Percentiles rank a stretch among this genome's conserved stretches.
Evolutionary conservation across 2,888 invertebrate species (phyloP).

Genomic region (Chirona hameri): DNA sequence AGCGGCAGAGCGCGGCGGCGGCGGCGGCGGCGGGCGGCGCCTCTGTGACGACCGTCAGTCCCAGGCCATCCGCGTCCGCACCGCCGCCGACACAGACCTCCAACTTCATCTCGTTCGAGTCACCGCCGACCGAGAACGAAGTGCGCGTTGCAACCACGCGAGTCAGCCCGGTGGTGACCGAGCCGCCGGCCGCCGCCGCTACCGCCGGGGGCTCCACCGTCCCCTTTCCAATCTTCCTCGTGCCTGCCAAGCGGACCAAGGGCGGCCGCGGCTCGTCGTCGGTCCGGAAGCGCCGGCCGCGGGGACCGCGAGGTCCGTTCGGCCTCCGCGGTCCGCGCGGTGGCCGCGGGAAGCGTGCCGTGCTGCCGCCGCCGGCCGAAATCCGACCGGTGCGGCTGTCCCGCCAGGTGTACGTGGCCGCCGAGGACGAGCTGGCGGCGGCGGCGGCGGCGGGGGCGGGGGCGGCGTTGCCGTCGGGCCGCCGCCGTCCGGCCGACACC

Average conservation of each 20-base stretch:
- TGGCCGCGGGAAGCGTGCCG: neutral
- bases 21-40: too few species aligned
- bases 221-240: neutral
- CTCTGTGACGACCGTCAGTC: neutral
- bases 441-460: conserved; percentile 35
- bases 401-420: neutral
- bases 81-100: neutral
- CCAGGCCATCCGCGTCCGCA: neutral
- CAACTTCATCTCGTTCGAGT: conserved; percentile 23
- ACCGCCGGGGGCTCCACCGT: too few species aligned
- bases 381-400: neutral
- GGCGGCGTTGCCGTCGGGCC: conserved; percentile 25
- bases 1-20: too few species aligned
- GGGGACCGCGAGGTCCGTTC: neutral
- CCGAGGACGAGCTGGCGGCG: conserved; percentile 38
- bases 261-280: neutral
- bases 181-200: neutral
- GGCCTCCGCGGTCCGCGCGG: neutral
- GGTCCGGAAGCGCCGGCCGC: neutral
- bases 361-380: neutral
- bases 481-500: conserved; percentile 33
- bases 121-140: neutral
- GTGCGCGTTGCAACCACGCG: neutral
- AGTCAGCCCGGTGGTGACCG: neutral
- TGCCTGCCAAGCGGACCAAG: neutral